phyloP scores from a whole-genome alignment of 2,888 invertebrate species.

The Cheilosia vernalis region DNA sequence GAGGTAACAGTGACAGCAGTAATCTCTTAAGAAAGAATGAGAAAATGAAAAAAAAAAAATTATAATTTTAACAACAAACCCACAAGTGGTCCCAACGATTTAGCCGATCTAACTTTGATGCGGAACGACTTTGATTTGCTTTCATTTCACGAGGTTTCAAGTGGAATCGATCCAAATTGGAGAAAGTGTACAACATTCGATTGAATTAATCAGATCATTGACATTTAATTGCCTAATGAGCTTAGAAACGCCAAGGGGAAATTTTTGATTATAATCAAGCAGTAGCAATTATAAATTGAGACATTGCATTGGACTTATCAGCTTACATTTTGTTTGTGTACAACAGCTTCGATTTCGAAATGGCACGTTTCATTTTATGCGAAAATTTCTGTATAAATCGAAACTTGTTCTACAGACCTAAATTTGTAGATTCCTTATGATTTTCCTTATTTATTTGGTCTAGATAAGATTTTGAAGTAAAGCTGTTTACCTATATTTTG shows the following conservation, averaged over 20 bases:
- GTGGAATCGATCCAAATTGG: conserved; percentile 63
- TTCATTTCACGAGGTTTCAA: conserved; percentile 67
- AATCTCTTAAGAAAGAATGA: conserved; percentile 32
- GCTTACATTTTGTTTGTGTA: conserved; percentile 28
- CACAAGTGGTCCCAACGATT: conserved; percentile 56
- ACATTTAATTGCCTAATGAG: conserved; percentile 72
- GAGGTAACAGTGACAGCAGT: conserved; percentile 35
- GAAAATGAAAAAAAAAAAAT: conserved; percentile 26
- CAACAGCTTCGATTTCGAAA: conserved; percentile 1
- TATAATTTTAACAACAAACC: conserved; percentile 32
- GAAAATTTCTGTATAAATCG: conserved; percentile 3
- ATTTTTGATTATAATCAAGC: conserved; percentile 52
- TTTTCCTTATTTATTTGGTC: conserved; percentile 13
- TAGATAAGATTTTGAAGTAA: conserved; percentile 15
- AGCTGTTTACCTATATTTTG: conserved; percentile 24
- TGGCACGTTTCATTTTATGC: conserved; percentile 7
- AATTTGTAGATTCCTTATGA: conserved; percentile 15
- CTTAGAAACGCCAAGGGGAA: conserved; percentile 59
- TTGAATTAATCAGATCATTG: conserved; percentile 72
- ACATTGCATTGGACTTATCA: conserved; percentile 48
- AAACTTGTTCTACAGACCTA: conserved; percentile 52
- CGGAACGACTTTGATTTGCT: conserved; percentile 68
- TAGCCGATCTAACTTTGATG: conserved; percentile 51
- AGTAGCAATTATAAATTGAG: conserved; percentile 61
- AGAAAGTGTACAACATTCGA: conserved; percentile 66